phyloP scores from a whole-genome alignment of 2,888 invertebrate species.

The Spodoptera picta region DNA sequence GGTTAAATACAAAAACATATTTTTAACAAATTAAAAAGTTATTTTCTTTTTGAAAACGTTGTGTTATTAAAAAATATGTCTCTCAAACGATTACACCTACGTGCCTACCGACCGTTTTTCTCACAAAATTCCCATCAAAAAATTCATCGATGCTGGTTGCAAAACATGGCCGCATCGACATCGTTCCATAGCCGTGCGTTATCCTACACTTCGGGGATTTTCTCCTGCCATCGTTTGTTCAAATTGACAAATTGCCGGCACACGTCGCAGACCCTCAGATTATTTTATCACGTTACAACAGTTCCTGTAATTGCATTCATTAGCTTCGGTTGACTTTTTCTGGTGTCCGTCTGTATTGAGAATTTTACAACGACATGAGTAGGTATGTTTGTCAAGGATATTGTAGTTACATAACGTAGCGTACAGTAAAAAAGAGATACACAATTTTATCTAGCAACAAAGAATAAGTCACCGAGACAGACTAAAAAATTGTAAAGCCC shows the following conservation, averaged over 20 bases:
- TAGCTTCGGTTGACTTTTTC: constrained; percentile 28
- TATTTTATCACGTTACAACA: constrained; percentile 57
- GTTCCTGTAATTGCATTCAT: constrained; percentile 55
- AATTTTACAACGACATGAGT: constrained; percentile 4
- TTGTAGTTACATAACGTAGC: no score
- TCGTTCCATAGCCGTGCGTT: constrained; percentile 25
- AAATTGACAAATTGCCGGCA: constrained; percentile 55
- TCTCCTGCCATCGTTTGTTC: constrained; percentile 40
- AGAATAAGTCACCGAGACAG: constrained; percentile 13
- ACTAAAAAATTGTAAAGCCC: constrained; percentile 21
- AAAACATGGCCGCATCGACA: constrained; percentile 17
- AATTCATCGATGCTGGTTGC: constrained; percentile 1
- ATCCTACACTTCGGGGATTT: constrained; percentile 34
- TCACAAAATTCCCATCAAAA: constrained; percentile 3
- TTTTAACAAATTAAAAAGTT: no score
- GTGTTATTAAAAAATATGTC: background rate
- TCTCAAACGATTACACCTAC: background rate
- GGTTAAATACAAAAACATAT: no score
- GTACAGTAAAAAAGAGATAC: no score
- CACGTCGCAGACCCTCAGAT: constrained; percentile 38
- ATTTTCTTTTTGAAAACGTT: no score
- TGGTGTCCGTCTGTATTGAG: constrained; percentile 20
- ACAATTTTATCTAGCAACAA: background rate
- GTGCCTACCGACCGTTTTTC: constrained; percentile 4
- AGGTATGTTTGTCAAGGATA: no score